phyloP scores from a whole-genome alignment of 2,888 invertebrate species.

The Alitta virens region DNA sequence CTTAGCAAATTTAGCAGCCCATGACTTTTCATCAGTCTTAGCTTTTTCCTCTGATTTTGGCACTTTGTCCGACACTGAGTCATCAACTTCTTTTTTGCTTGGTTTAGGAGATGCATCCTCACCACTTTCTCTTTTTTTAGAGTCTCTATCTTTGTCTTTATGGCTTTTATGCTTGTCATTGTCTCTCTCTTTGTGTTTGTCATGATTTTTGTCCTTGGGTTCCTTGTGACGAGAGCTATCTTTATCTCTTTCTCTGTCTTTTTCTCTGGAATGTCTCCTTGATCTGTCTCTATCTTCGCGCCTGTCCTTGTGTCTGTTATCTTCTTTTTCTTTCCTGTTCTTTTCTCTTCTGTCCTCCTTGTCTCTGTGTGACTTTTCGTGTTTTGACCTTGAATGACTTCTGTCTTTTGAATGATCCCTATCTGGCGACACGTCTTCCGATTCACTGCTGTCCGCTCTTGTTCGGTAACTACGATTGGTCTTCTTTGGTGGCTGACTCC shows the following conservation, averaged over 20 bases:
- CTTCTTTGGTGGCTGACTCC: background rate
- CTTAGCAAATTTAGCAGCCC: constrained; percentile 13
- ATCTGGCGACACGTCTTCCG: background rate
- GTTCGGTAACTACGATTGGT: background rate
- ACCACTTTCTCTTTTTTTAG: background rate
- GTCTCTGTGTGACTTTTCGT: background rate
- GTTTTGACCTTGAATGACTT: background rate
- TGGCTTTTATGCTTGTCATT: background rate
- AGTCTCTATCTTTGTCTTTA: constrained; percentile 3
- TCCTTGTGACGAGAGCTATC: background rate
- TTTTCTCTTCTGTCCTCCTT: background rate
- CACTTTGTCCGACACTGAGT: background rate
- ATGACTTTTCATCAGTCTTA: background rate
- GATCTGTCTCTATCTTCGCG: background rate
- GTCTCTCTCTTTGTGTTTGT: background rate
- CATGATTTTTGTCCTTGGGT: background rate
- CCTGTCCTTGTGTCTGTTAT: constrained; percentile 1
- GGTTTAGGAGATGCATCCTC: background rate
- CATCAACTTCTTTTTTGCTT: background rate
- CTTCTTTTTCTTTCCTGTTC: background rate
- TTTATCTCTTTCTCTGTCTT: background rate
- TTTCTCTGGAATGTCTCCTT: background rate
- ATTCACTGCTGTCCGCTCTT: background rate
- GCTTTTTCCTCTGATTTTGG: background rate
- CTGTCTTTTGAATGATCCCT: background rate